phyloP scores from a whole-genome alignment of 2,797 vertebrate species.

The Pterois miles region DNA sequence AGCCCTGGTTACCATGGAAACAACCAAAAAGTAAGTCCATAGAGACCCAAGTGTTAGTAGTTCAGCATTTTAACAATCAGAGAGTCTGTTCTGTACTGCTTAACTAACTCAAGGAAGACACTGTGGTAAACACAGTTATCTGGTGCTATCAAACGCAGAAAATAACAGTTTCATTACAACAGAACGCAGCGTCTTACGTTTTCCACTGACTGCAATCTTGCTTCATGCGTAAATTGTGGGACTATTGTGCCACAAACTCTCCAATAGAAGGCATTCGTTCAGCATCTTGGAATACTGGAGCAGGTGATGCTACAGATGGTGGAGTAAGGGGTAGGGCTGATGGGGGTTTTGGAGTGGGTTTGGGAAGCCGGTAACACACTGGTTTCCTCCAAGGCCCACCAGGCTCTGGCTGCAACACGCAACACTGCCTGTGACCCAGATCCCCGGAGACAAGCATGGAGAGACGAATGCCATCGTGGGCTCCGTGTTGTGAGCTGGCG shows the following conservation, averaged over 20 bases:
- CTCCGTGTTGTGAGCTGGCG: conserved; percentile 44
- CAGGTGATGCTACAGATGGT: conserved; percentile 78
- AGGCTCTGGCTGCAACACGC: conserved; percentile 45
- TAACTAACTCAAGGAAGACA: conserved; percentile 5
- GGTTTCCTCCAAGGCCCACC: conserved; percentile 47
- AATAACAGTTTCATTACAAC: conserved; percentile 23
- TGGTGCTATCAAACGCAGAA: conserved; percentile 12
- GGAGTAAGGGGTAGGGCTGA: conserved; percentile 28
- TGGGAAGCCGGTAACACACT: conserved; percentile 49
- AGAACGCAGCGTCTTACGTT: conserved; percentile 20
- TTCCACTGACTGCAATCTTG: conserved; percentile 1
- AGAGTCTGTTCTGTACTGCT: conserved; percentile 6
- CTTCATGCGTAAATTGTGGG: conserved; percentile 9
- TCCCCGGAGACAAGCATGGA: conserved; percentile 40
- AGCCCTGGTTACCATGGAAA: conserved; percentile 10
- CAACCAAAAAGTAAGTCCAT: not conserved
- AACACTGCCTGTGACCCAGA: conserved; percentile 58
- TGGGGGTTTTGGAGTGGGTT: conserved; percentile 31
- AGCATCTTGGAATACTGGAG: conserved; percentile 40
- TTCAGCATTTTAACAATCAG: not conserved
- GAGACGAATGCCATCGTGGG: conserved; percentile 35
- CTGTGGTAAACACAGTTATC: conserved; percentile 9
- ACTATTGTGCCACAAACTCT: conserved; percentile 14
- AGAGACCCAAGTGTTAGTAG: not conserved
- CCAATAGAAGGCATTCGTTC: conserved; percentile 15